Conservation (phyloP, 2,888 invertebrate species). For the Agrotis puta region DNA sequence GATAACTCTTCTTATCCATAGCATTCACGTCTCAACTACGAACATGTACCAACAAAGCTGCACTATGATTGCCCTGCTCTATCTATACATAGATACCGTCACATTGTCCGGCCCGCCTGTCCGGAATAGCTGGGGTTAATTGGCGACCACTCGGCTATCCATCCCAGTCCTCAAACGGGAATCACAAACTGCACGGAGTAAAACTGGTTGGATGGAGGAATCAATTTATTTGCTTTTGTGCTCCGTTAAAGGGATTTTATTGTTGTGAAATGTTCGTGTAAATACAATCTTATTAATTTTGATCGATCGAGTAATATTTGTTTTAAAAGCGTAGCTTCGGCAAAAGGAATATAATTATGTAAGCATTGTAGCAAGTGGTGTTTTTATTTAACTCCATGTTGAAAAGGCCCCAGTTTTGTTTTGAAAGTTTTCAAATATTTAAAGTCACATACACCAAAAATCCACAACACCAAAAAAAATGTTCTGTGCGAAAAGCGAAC, state of each 20-base stretch:
- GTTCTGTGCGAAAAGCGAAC: too few relatives aligned
- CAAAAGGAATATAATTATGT: too few relatives aligned
- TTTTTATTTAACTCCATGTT: too few relatives aligned
- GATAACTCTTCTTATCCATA: not conserved
- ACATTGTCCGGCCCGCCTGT: conserved; percentile 10
- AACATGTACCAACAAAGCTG: conserved; percentile 3
- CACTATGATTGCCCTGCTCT: not conserved
- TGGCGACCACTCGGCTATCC: conserved; percentile 38
- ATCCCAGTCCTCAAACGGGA: conserved; percentile 26
- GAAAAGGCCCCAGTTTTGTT: too few relatives aligned
- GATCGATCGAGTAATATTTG: not conserved
- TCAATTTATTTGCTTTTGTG: conserved; percentile 30
- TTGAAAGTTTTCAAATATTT: too few relatives aligned
- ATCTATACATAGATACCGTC: not conserved
- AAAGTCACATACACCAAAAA: too few relatives aligned
- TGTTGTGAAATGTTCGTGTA: not conserved
- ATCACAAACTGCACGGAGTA: conserved; percentile 29
- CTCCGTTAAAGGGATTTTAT: not conserved
- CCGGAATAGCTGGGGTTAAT: conserved; percentile 30
- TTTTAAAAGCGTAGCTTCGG: too few relatives aligned
- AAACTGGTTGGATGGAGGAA: conserved; percentile 6
- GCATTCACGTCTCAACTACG: not conserved
- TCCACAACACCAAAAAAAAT: too few relatives aligned
- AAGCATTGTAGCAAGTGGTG: too few relatives aligned
- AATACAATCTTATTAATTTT: not conserved